A percentile compares a stretch with the other conserved stretches of the same genome.
phyloP scores from a whole-genome alignment of 2,888 invertebrate species.

The Spicauda simplicius region DNA sequence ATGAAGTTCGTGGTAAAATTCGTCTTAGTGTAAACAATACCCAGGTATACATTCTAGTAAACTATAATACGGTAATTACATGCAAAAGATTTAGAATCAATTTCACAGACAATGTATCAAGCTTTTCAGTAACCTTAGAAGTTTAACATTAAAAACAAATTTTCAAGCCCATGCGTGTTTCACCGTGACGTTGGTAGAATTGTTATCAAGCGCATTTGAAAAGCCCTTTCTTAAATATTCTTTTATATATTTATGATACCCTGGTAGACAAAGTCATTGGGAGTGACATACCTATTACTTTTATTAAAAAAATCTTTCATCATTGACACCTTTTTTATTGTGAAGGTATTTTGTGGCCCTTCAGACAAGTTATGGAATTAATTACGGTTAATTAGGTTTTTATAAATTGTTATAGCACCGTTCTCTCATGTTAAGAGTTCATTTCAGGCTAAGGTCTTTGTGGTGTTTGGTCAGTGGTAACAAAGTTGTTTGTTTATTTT shows the following conservation, averaged over 20 bases:
- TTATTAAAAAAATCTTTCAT: constrained; percentile 71
- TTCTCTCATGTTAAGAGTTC: too few relatives aligned
- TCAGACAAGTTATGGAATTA: background rate
- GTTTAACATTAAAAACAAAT: background rate
- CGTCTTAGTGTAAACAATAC: too few relatives aligned
- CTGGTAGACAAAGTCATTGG: constrained; percentile 84
- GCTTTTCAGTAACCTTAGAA: too few relatives aligned
- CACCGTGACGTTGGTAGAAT: background rate
- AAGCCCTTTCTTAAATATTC: constrained; percentile 38
- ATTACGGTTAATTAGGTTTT: background rate
- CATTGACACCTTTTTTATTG: constrained; percentile 69
- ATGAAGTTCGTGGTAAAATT: too few relatives aligned
- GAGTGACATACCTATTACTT: constrained; percentile 85
- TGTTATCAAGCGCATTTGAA: background rate
- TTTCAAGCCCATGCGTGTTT: background rate
- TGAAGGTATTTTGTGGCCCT: background rate
- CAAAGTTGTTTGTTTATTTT: background rate
- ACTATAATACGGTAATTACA: too few relatives aligned
- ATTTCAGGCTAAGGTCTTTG: too few relatives aligned
- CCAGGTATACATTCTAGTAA: too few relatives aligned
- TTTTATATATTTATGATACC: constrained; percentile 59
- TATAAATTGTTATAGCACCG: too few relatives aligned
- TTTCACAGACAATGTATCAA: too few relatives aligned
- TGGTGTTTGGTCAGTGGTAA: too few relatives aligned
- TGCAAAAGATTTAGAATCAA: too few relatives aligned